phyloP scores from a whole-genome alignment of 2,113 vertebrate genomes.

The Martes martes region DNA sequence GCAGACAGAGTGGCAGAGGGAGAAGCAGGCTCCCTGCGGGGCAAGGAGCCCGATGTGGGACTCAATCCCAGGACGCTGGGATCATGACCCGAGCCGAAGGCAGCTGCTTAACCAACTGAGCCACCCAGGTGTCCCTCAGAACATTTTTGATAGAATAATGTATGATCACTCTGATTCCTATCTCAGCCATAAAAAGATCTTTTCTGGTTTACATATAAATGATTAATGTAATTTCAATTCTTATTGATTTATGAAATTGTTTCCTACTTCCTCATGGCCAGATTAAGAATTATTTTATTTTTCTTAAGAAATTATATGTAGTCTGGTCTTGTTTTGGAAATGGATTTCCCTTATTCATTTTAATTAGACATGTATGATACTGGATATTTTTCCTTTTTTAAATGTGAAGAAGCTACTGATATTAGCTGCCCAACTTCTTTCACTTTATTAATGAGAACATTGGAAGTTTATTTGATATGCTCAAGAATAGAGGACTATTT shows the following conservation, averaged over 20 bases:
- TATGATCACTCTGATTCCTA: constrained; percentile 3
- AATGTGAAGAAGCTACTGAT: neutral
- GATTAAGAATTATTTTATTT: neutral
- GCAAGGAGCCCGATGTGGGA: too few species aligned
- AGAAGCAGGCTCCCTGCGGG: too few species aligned
- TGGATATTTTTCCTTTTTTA: neutral
- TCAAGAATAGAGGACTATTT: neutral
- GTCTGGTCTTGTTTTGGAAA: neutral
- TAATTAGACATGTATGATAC: neutral
- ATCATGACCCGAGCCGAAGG: too few species aligned
- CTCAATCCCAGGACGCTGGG: too few species aligned
- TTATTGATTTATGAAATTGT: neutral
- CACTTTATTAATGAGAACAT: neutral
- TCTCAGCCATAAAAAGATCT: neutral
- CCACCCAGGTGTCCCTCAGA: too few species aligned
- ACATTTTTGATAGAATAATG: neutral
- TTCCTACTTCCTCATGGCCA: constrained; percentile 16
- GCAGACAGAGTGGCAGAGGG: too few species aligned
- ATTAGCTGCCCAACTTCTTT: neutral
- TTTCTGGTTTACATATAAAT: constrained; percentile 42
- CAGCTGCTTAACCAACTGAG: too few species aligned
- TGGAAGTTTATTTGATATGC: neutral
- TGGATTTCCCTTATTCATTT: neutral
- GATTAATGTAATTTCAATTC: constrained; percentile 42
- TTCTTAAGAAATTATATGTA: neutral